phyloP scores from a whole-genome alignment of 2,888 invertebrate genomes.

The Pteria penguin region DNA sequence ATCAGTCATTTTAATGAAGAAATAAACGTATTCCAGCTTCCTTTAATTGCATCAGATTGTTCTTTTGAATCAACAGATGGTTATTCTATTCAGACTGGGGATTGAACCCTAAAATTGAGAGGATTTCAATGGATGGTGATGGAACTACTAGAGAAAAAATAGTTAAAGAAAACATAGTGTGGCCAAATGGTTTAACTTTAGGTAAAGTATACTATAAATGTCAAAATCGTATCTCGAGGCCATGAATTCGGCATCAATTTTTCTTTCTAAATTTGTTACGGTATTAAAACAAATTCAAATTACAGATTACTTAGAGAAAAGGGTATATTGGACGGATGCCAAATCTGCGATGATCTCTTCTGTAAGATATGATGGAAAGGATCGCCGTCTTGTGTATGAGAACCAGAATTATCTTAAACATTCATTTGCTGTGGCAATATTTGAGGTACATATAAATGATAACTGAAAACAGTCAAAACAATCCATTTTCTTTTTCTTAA shows the following conservation, averaged over 20 bases:
- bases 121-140: slow-evolving; percentile 98
- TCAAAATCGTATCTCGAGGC: background rate
- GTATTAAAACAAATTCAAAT: slow-evolving; percentile 1
- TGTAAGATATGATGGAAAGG: slow-evolving; percentile 91
- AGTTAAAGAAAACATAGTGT: slow-evolving; percentile 90
- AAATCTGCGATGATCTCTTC: slow-evolving; percentile 94
- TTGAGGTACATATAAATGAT: no score
- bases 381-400: slow-evolving; percentile 84
- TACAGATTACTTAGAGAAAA: slow-evolving; percentile 89
- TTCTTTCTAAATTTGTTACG: background rate
- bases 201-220: slow-evolving; percentile 59
- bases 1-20: no score
- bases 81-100: slow-evolving; percentile 99
- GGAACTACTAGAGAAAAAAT: slow-evolving; percentile 87
- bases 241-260: no score
- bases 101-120: slow-evolving; percentile 92
- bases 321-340: slow-evolving; percentile 98
- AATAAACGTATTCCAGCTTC: no score
- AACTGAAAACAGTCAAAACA: no score
- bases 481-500: no score
- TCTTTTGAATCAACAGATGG: slow-evolving; percentile 87
- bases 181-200: slow-evolving; percentile 97
- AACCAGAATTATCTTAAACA: slow-evolving; percentile 88
- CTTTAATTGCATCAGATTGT: no score
- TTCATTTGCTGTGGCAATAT: slow-evolving; percentile 98